These are phyloP conservation scores for Neolamprologus modestus DNA, from an alignment of 2,113 vertebrate genomes.

Conservation along the genomic window DNA sequence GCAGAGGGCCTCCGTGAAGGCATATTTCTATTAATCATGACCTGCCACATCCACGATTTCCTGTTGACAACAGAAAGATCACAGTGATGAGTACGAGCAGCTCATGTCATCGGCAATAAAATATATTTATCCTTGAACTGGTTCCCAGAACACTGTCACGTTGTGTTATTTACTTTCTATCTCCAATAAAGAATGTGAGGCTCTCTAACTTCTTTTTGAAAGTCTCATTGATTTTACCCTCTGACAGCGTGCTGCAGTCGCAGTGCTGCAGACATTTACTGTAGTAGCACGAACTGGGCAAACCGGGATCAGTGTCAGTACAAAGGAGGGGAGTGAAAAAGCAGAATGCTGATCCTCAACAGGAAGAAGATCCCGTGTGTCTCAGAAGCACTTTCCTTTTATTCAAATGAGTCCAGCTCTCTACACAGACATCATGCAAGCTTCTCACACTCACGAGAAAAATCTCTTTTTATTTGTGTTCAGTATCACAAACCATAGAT, in stretches of 20 bases:
- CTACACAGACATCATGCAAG: fast-evolving
- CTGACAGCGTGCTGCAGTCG: background rate
- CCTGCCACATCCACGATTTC: background rate
- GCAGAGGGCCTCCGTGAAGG: background rate
- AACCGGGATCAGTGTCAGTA: too few species aligned
- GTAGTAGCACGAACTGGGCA: background rate
- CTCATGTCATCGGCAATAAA: background rate
- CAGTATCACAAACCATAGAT: background rate
- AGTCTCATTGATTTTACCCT: background rate
- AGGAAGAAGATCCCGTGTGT: background rate
- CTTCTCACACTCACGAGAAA: background rate
- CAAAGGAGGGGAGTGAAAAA: background rate
- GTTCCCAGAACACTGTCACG: background rate
- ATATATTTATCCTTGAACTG: background rate
- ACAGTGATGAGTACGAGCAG: background rate
- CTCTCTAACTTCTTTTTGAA: background rate
- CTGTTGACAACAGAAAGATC: background rate
- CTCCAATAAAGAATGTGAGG: background rate
- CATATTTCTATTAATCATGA: background rate
- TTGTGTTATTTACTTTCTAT: background rate
- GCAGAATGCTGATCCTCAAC: background rate
- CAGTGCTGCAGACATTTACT: background rate
- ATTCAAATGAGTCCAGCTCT: background rate
- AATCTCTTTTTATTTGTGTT: background rate
- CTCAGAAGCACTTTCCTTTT: background rate